Evolutionary conservation across 1,140 invertebrate genomes (phyloP).

Genomic region (Heliconius himera): DNA sequence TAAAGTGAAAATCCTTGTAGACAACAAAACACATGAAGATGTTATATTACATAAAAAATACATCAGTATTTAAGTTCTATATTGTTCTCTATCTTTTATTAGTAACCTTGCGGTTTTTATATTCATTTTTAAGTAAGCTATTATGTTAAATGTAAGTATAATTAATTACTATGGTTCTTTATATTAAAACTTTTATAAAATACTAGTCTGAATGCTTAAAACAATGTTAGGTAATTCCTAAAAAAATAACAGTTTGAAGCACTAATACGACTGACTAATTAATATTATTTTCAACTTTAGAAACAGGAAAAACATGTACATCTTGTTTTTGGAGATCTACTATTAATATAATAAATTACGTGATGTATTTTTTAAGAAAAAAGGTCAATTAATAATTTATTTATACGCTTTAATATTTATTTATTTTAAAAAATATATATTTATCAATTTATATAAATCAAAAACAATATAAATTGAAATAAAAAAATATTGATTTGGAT

Average conservation of each 20-base stretch:
- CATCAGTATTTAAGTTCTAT: too few species aligned
- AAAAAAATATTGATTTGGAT: too few species aligned
- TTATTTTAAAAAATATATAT: not conserved
- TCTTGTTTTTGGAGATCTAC: not conserved
- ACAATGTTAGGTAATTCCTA: not conserved
- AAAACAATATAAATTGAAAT: not conserved
- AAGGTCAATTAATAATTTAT: not conserved
- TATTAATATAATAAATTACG: not conserved
- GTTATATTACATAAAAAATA: not conserved
- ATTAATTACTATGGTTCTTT: too few species aligned
- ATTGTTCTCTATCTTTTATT: not conserved
- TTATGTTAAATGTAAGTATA: too few species aligned
- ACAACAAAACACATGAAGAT: not conserved
- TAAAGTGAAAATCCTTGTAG: not conserved
- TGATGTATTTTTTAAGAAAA: not conserved
- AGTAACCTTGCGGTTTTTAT: not conserved
- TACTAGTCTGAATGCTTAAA: not conserved
- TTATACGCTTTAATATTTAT: not conserved
- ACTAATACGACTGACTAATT: not conserved
- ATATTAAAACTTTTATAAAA: not conserved
- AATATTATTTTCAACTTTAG: conserved; percentile 5
- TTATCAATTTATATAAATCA: too few species aligned
- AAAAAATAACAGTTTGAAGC: not conserved
- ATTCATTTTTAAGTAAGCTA: too few species aligned
- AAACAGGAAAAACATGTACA: not conserved